Conservation (phyloP, 2,888 invertebrate species). For the Ctena decussata region DNA sequence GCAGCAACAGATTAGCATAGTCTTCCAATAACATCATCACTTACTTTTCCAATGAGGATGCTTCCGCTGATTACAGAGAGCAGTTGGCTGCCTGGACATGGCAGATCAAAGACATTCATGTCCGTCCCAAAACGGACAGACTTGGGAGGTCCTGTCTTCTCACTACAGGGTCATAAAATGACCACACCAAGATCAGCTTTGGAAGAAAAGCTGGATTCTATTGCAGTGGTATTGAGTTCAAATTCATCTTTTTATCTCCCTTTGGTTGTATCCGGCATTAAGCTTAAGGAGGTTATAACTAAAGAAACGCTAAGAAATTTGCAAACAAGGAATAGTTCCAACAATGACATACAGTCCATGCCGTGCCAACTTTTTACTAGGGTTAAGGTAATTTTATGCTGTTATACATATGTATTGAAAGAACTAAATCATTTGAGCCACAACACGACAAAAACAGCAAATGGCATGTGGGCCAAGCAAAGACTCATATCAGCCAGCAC, state of each 20-base stretch:
- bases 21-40: no score
- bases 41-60: conserved; percentile 17
- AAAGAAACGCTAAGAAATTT: background rate
- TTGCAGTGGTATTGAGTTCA: conserved; percentile 6
- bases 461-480: no score
- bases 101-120: conserved; percentile 16
- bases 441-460: no score
- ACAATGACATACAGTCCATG: background rate
- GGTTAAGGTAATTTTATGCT: background rate
- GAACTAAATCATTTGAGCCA: no score
- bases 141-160: conserved; percentile 47
- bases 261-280: background rate
- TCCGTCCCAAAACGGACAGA: conserved; percentile 37
- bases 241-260: background rate
- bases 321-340: background rate
- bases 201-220: background rate
- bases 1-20: no score
- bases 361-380: background rate
- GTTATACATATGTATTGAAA: no score
- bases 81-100: background rate
- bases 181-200: conserved; percentile 41
- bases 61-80: conserved; percentile 27
- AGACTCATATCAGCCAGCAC: no score
- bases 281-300: background rate
- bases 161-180: conserved; percentile 67